Evolutionary conservation across 2,113 vertebrate genomes (phyloP), one percentile per base, ranked within the genome.

Genomic region (Burhinus oedicnemus): DNA sequence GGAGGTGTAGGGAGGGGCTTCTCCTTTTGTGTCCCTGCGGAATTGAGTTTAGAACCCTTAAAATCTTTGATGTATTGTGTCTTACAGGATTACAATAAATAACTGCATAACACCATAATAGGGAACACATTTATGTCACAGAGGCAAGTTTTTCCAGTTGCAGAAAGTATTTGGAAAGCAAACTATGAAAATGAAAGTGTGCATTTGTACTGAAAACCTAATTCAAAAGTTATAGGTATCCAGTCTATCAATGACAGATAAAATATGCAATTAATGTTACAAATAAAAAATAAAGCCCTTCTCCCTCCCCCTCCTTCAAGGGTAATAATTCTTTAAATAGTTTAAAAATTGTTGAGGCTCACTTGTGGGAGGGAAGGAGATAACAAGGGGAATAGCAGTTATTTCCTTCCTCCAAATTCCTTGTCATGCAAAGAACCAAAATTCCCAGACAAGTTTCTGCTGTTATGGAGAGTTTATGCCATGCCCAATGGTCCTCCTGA

Each of bases 1-100:
- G n/a, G 26, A 45, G 4, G 3, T 4, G 40, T 23, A 29, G 4
- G 10, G 4, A 3, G 5, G 1, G 5, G 5, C 7, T 87, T 75
- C 6, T 14, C 3, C 15, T 55, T 76, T 57, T 57, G 3, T 76
- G 22, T 40, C 6, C 2, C 9, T 34, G 12, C 26, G 11, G 32
- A 93, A 91, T 0, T 55, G 11, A 65, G 11, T 58, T 74, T 78
- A 77, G 21, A 72, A 29, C 4, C 1, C 32, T 77, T 57, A 61
- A 92, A 83, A 61, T 34, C 36, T 61, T 69, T 52, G 36, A 30
- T 57, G 13, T 54, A 52, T 25, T 44, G 2, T 72, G 30, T 86
- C 21, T 76, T 32, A 61, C 4, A 60, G 14, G 40, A 19, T 72
- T 72, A 34, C 38, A 64, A 38, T 60, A 85, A 79, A 20, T 72